These are phyloP conservation scores for Cossypha heuglini DNA, from an alignment of 2,797 vertebrate species.

Conservation along the genomic window DNA sequence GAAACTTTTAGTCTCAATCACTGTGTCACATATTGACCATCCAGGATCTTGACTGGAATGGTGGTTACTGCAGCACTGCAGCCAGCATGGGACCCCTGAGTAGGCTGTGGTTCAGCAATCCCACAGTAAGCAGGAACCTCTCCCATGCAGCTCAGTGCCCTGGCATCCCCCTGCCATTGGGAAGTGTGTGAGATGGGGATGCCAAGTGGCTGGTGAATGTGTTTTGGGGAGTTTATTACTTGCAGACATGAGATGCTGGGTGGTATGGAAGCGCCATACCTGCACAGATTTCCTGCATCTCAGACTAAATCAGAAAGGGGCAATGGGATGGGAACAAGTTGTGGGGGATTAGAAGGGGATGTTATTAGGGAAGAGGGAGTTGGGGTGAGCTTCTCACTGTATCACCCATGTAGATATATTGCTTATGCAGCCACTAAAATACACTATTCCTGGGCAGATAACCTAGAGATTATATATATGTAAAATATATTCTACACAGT, in stretches of 20 bases:
- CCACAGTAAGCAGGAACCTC: background rate
- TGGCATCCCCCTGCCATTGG: fast-evolving
- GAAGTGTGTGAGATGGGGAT: background rate
- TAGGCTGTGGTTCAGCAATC: background rate
- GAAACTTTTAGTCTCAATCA: background rate
- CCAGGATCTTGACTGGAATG: background rate
- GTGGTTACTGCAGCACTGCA: background rate
- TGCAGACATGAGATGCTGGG: background rate
- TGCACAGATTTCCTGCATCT: background rate
- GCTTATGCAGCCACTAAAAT: background rate
- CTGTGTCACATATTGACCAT: background rate
- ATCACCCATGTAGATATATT: background rate
- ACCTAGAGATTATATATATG: background rate
- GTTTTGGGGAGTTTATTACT: background rate
- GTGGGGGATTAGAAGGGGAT: background rate
- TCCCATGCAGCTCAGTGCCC: fast-evolving
- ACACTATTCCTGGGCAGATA: background rate
- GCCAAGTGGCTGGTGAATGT: background rate
- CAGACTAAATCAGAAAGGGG: background rate
- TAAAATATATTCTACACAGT: background rate
- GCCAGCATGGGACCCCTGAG: fast-evolving
- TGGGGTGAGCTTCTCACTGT: background rate
- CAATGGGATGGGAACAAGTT: background rate
- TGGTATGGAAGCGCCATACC: fast-evolving
- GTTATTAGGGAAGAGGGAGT: background rate